Percentiles rank a stretch among this genome's conserved stretches.
Conservation (phyloP, 2,888 invertebrate genomes). For the Ariolimax columbianus region DNA sequence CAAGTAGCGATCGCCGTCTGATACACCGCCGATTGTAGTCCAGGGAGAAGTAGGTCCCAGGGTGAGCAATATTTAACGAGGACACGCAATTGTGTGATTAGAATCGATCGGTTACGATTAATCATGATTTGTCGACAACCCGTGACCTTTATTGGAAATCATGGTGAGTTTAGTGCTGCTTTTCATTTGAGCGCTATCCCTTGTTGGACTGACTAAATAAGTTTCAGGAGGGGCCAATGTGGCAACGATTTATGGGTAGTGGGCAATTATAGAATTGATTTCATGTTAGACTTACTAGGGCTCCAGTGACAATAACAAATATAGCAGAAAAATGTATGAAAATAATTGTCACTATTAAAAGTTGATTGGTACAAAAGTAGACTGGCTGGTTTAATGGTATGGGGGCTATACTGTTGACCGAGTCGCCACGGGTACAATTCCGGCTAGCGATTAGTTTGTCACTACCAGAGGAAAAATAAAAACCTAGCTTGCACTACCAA, state of each 20-base stretch:
- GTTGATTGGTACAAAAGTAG: background rate
- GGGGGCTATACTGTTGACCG: too few relatives aligned
- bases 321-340: background rate
- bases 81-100: slow-evolving; percentile 43
- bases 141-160: slow-evolving; percentile 47
- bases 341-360: slow-evolving; percentile 3
- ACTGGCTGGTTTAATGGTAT: too few relatives aligned
- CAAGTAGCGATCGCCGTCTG: background rate
- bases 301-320: background rate
- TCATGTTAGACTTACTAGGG: background rate
- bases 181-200: slow-evolving; percentile 13
- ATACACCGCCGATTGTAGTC: background rate
- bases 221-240: slow-evolving; percentile 15
- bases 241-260: slow-evolving; percentile 14
- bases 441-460: too few relatives aligned
- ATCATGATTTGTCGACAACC: slow-evolving; percentile 46
- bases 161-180: slow-evolving; percentile 33
- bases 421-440: too few relatives aligned
- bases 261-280: slow-evolving; percentile 33
- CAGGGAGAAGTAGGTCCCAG: background rate
- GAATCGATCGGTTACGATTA: slow-evolving; percentile 42
- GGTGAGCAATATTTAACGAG: slow-evolving; percentile 26
- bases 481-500: too few relatives aligned
- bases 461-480: too few relatives aligned
- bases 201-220: slow-evolving; percentile 22